Evolutionary conservation across 2,888 invertebrate genomes (phyloP).

Genomic region (Cataglyphis albicans): DNA sequence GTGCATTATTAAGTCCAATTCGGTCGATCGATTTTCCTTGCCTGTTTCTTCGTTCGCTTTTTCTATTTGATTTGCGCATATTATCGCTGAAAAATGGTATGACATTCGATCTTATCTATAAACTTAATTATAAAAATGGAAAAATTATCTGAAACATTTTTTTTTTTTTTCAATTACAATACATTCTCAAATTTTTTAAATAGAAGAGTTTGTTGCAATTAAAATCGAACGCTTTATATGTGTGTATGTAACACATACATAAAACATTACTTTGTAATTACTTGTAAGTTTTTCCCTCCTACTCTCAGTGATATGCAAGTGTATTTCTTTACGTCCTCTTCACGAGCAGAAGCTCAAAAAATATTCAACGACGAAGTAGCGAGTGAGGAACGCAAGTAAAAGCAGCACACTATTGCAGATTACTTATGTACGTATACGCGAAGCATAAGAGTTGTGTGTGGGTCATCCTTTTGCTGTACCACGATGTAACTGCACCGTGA

Average conservation of each 20-base stretch:
- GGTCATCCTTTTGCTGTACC: conserved; percentile 56
- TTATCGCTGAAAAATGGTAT: conserved; percentile 50
- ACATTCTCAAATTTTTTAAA: too few relatives aligned
- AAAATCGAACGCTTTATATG: not conserved
- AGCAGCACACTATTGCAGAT: conserved; percentile 17
- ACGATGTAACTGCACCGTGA: conserved; percentile 80
- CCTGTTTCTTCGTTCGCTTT: conserved; percentile 9
- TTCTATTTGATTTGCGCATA: conserved; percentile 11
- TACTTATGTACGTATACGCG: conserved; percentile 13
- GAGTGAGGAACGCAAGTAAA: conserved; percentile 46
- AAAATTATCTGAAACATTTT: conserved; percentile 45
- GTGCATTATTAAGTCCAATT: conserved; percentile 44
- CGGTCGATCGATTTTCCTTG: conserved; percentile 14
- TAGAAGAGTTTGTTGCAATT: not conserved
- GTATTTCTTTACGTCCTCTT: not conserved
- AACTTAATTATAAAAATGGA: conserved; percentile 65
- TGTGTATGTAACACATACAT: not conserved
- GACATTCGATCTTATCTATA: conserved; percentile 57
- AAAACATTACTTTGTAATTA: conserved; percentile 30
- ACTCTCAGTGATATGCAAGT: conserved; percentile 12
- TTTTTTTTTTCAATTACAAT: too few relatives aligned
- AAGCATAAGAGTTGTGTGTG: conserved; percentile 46
- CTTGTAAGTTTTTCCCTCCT: not conserved
- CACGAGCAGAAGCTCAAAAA: conserved; percentile 28
- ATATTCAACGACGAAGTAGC: conserved; percentile 25